phyloP scores from a whole-genome alignment of 1,140 invertebrate species.

The Globodera ellingtonae region DNA sequence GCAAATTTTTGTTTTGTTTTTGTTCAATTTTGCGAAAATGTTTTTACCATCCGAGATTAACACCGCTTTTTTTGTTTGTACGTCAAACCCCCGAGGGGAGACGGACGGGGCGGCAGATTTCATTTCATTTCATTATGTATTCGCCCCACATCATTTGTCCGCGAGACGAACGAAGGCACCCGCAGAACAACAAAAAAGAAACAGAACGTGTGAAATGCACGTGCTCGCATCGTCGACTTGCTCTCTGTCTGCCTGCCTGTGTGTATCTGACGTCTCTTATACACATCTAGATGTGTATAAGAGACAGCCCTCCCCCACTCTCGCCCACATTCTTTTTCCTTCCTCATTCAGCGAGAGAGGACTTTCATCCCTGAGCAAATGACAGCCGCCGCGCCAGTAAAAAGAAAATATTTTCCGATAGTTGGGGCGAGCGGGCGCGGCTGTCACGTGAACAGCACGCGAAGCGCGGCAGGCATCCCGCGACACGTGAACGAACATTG shows the following conservation, averaged over 20 bases:
- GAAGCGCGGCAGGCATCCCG: not conserved
- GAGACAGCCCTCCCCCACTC: too few relatives aligned
- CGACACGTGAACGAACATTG: slow-evolving; percentile 1
- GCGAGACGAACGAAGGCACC: not conserved
- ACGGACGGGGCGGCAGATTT: too few relatives aligned
- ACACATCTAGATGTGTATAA: too few relatives aligned
- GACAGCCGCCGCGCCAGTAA: slow-evolving; percentile 8
- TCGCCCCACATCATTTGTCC: not conserved
- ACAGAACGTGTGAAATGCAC: not conserved
- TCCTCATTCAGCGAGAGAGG: not conserved
- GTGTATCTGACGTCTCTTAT: not conserved
- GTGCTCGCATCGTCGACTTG: not conserved
- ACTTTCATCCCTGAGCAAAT: slow-evolving; percentile 11
- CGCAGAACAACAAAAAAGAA: not conserved
- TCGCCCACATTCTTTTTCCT: not conserved
- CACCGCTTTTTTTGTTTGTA: not conserved
- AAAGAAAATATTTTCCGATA: slow-evolving; percentile 11
- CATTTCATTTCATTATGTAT: not conserved
- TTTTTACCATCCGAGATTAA: too few relatives aligned
- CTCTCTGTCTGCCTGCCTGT: not conserved
- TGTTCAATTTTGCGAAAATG: too few relatives aligned
- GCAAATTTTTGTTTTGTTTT: too few relatives aligned
- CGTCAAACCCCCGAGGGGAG: not conserved
- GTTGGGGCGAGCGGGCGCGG: not conserved
- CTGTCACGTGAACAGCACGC: slow-evolving; percentile 1